A percentile compares a stretch with the other conserved stretches of the same genome.
These are phyloP conservation scores for Tenthredo amoena DNA, from an alignment of 2,888 invertebrate genomes.

Conservation along the genomic window DNA sequence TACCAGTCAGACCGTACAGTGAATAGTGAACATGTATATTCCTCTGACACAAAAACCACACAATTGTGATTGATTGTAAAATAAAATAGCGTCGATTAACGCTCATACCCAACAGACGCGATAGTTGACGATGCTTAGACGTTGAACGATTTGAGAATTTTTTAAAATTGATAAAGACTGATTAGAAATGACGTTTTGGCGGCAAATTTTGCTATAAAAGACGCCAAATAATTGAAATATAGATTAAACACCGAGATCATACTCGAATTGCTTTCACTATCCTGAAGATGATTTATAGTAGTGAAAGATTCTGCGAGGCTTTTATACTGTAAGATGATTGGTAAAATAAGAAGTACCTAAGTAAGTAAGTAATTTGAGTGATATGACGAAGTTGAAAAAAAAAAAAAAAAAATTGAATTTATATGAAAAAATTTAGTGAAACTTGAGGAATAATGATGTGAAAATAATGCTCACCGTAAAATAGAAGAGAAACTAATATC, in stretches of 20 bases:
- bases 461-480: conserved; percentile 32
- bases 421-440: background rate
- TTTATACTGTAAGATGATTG: background rate
- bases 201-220: background rate
- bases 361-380: background rate
- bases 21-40: background rate
- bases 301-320: background rate
- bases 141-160: background rate
- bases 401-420: background rate
- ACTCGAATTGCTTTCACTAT: background rate
- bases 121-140: background rate
- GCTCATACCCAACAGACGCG: background rate
- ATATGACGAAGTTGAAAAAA: background rate
- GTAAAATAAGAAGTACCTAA: background rate
- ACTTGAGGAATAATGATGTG: background rate
- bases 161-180: background rate
- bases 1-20: background rate
- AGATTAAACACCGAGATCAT: background rate
- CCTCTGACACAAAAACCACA: background rate
- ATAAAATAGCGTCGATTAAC: background rate
- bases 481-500: conserved; percentile 5
- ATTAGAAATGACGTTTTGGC: background rate
- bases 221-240: background rate
- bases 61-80: background rate
- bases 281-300: background rate